Evolutionary conservation across 30 jellyfish, hydroid and myxozoan genomes (phyloP).

Genomic region (Catostylus mosaicus): DNA sequence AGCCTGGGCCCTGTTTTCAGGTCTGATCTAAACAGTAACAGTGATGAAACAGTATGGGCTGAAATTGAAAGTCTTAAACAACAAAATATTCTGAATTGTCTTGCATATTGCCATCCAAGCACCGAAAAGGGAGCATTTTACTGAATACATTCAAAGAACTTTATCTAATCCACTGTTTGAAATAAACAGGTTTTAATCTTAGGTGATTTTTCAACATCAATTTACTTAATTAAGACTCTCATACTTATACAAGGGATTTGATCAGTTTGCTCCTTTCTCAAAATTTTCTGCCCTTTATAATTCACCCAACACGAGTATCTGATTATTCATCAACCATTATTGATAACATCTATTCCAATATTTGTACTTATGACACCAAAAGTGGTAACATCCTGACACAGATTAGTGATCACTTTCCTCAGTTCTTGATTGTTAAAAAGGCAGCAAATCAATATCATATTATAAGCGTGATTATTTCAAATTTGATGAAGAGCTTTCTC

Average conservation of each 20-base stretch:
- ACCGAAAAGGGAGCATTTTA: background rate
- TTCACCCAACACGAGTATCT: constrained; percentile 46
- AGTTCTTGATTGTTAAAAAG: constrained; percentile 18
- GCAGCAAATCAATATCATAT: constrained; percentile 34
- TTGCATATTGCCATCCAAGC: constrained; percentile 46
- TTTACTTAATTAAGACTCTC: constrained; percentile 14
- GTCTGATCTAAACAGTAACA: constrained; percentile 7
- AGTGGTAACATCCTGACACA: constrained; percentile 55
- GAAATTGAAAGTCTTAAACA: constrained; percentile 40
- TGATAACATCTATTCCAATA: constrained; percentile 35
- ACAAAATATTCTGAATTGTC: constrained; percentile 18
- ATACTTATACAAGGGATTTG: constrained; percentile 15
- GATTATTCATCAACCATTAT: constrained; percentile 37
- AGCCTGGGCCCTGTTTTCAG: constrained; percentile 44
- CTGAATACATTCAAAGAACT: background rate
- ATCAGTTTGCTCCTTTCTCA: constrained; percentile 42
- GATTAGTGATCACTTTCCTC: constrained; percentile 44
- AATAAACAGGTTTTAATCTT: background rate
- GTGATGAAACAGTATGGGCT: constrained; percentile 36
- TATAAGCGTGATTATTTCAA: constrained; percentile 39
- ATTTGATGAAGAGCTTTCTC: constrained; percentile 36
- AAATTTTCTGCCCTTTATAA: constrained; percentile 14
- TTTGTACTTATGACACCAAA: background rate
- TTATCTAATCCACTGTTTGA: background rate
- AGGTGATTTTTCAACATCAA: constrained; percentile 19